Evolutionary conservation across 2,888 invertebrate species (phyloP), one percentile per base, ranked within the genome.

Genomic region (Seira musarum): DNA sequence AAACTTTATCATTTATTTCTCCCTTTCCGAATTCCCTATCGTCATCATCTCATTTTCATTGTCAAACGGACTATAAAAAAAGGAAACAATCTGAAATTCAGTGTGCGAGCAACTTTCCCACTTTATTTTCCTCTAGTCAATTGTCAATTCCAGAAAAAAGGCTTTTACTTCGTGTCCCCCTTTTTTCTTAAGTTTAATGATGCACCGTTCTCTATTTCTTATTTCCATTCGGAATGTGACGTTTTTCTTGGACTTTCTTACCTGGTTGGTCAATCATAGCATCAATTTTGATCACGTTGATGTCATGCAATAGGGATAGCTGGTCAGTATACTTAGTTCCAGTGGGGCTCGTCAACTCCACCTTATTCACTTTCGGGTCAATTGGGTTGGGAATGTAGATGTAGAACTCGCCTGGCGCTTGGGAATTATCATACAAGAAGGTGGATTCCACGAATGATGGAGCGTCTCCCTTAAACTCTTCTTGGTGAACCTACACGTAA

Each of bases 381-480:
- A 72, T 84, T 10, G 85, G 83, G 61, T 78, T 84, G 57, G 84
- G 83, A 35, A 86, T 83, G 78, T 85, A 86, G 65, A 86, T 84
- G 79, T 84, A 85, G 49, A 87, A 87, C 65, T 87, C 87, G 53
- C 81, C 85, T 6, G 87, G 86, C 65, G 84, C 67, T 83, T 86
- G 87, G 63, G 84, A 81, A 66, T 85, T 82, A 77, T 87, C 85
- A 65, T 87, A 86, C 65, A 81, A 85, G 73, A 87, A 87, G 64
- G 86, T 83, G 25, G 85, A 86, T 5, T 87, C 86, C 35, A 87
- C 85, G 40, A 82, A 82, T 3, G 83, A 77, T 10, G 81, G 88
- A 1, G 90, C 90, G 85, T 91, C 91, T 80, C 90, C 90, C 53
- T 88, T 89, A 67, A 89, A 86, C 87, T 91, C 91, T 67, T 90